Percentiles rank a stretch among this genome's conserved stretches.
phyloP scores from a whole-genome alignment of 2,113 vertebrate species.

The Corydoras maculifer region DNA sequence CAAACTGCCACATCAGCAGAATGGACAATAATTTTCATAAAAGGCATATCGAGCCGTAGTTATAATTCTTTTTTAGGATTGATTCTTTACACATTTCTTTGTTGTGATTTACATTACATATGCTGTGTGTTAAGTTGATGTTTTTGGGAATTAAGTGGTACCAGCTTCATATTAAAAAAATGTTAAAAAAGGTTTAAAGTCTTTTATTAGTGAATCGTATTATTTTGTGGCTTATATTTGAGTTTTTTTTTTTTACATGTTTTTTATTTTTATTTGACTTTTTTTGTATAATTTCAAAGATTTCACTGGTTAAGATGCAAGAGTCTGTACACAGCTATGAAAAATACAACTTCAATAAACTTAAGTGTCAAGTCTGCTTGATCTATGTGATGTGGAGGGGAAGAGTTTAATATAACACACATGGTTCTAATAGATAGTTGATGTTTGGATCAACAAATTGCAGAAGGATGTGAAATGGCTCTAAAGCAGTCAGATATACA shows the following conservation, averaged over 20 bases:
- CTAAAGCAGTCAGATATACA: constrained; percentile 55
- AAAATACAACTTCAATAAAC: constrained; percentile 64
- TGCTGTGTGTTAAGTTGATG: no score
- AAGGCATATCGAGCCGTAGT: no score
- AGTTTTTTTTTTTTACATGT: constrained; percentile 2
- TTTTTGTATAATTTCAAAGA: constrained; percentile 45
- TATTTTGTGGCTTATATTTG: no score
- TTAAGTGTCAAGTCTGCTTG: constrained; percentile 61
- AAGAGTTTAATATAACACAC: constrained; percentile 70
- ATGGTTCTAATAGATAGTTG: constrained; percentile 70
- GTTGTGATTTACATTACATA: no score
- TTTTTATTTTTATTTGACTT: constrained; percentile 13
- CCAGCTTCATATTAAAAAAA: no score
- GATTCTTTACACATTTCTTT: no score
- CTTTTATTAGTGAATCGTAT: no score
- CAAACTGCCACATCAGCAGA: no score
- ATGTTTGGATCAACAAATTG: constrained; percentile 52
- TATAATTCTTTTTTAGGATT: no score
- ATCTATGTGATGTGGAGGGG: constrained; percentile 72
- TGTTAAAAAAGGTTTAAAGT: no score
- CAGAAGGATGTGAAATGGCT: constrained; percentile 60
- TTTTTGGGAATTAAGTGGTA: no score
- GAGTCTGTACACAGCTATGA: constrained; percentile 44
- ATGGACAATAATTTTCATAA: no score
- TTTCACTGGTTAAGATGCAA: constrained; percentile 48